Evolutionary conservation across 2,113 vertebrate species (phyloP).

Genomic region (Zingel zingel): DNA sequence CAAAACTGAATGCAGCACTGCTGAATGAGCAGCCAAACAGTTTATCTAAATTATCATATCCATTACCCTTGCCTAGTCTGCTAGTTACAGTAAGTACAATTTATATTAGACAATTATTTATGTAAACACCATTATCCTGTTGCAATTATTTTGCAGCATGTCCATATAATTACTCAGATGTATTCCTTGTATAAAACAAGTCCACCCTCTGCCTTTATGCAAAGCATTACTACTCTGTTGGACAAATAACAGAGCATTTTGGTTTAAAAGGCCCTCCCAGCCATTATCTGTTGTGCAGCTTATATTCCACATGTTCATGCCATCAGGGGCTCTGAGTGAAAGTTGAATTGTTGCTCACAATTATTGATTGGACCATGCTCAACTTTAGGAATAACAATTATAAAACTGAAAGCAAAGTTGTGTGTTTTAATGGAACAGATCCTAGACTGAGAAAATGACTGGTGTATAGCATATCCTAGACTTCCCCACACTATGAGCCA

Average conservation of each 20-base stretch:
- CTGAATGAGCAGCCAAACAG: constrained; percentile 25
- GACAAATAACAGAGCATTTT: constrained; percentile 23
- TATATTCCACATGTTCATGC: not conserved
- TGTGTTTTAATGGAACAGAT: constrained; percentile 41
- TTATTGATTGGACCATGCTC: constrained; percentile 22
- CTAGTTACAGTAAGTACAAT: constrained; percentile 9
- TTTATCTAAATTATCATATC: constrained; percentile 16
- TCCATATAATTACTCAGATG: constrained; percentile 14
- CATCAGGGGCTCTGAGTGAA: not conserved
- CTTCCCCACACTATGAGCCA: constrained; percentile 6
- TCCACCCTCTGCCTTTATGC: not conserved
- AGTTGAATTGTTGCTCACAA: not conserved
- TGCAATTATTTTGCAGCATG: constrained; percentile 14
- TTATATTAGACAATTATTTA: constrained; percentile 15
- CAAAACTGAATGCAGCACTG: constrained; percentile 21
- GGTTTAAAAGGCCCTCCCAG: constrained; percentile 23
- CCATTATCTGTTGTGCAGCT: constrained; percentile 30
- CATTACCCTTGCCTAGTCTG: not conserved
- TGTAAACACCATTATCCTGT: constrained; percentile 23
- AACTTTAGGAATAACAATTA: constrained; percentile 32
- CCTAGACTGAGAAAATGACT: constrained; percentile 17
- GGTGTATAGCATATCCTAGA: not conserved
- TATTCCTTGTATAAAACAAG: constrained; percentile 7
- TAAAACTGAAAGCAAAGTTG: constrained; percentile 10
- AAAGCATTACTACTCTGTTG: not conserved